These are phyloP conservation scores for Ligdia adustata DNA, from an alignment of 2,888 invertebrate genomes.

Conservation along the genomic window DNA sequence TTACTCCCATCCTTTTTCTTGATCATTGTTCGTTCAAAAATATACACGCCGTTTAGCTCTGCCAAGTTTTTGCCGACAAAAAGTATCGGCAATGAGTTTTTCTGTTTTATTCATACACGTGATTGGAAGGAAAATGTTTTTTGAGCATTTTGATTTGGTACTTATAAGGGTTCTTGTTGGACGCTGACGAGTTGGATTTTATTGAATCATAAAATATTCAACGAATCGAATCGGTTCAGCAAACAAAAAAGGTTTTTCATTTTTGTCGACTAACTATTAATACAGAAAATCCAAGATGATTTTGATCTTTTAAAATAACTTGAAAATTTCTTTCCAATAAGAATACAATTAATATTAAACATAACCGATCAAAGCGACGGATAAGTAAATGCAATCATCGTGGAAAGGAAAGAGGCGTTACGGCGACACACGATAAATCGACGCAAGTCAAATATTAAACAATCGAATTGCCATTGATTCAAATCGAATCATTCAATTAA, in stretches of 20 bases:
- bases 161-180: constrained; percentile 19
- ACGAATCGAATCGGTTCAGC: constrained; percentile 7
- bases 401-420: constrained; percentile 64
- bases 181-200: constrained; percentile 20
- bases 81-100: constrained; percentile 34
- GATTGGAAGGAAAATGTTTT: constrained; percentile 30
- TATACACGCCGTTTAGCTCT: constrained; percentile 40
- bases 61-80: constrained; percentile 44
- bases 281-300: too few relatives aligned
- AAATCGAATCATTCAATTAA: constrained; percentile 70
- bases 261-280: background rate
- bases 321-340: too few relatives aligned
- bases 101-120: constrained; percentile 42
- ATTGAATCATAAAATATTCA: constrained; percentile 29
- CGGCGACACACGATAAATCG: constrained; percentile 71
- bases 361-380: constrained; percentile 48
- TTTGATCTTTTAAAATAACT: too few relatives aligned
- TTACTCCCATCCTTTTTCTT: constrained; percentile 40
- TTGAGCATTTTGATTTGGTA: constrained; percentile 30
- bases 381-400: constrained; percentile 65
- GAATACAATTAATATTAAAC: too few relatives aligned
- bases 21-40: constrained; percentile 37
- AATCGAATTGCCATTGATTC: constrained; percentile 58
- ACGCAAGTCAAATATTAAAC: constrained; percentile 70
- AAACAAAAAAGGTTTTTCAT: background rate